phyloP scores from a whole-genome alignment of 37 sponge, comb jelly and placozoan genomes.

The Ephydatia muelleri region DNA sequence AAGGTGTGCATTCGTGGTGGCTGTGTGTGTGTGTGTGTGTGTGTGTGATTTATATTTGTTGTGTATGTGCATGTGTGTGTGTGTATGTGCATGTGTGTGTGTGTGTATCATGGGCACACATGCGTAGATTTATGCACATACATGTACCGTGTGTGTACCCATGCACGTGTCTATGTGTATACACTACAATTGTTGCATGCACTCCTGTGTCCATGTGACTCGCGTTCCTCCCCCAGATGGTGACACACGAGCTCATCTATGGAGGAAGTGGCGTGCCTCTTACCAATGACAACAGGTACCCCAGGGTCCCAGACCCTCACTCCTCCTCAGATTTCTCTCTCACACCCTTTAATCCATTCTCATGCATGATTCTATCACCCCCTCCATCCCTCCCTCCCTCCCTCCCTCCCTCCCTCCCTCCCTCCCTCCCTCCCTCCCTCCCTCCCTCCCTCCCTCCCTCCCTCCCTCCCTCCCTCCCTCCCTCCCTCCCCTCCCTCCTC shows the following conservation, averaged over 20 bases:
- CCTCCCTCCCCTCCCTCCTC: too few species aligned
- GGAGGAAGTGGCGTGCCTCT: conserved; percentile 86
- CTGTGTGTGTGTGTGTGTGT: background rate
- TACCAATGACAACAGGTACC: conserved; percentile 88
- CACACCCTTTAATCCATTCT: background rate
- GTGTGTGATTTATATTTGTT: conserved; percentile 1
- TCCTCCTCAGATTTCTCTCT: background rate
- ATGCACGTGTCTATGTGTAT: too few species aligned
- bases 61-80: background rate
- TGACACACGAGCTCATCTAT: conserved; percentile 91
- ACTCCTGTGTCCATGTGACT: too few species aligned
- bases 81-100: background rate
- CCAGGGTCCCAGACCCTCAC: background rate
- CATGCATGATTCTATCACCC: background rate
- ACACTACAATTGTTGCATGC: too few species aligned
- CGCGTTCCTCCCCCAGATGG: conserved; percentile 37
- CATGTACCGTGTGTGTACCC: too few species aligned
- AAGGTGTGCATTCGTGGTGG: conserved; percentile 47
- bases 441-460: too few species aligned
- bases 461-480: too few species aligned
- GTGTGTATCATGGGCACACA: too few species aligned
- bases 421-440: too few species aligned
- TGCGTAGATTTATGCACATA: too few species aligned
- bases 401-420: too few species aligned
- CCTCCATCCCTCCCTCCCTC: background rate